Percentiles rank a stretch among this genome's conserved stretches.
These are phyloP conservation scores for Zaprionus africanus DNA, from an alignment of 1,140 invertebrate species.

Conservation along the genomic window DNA sequence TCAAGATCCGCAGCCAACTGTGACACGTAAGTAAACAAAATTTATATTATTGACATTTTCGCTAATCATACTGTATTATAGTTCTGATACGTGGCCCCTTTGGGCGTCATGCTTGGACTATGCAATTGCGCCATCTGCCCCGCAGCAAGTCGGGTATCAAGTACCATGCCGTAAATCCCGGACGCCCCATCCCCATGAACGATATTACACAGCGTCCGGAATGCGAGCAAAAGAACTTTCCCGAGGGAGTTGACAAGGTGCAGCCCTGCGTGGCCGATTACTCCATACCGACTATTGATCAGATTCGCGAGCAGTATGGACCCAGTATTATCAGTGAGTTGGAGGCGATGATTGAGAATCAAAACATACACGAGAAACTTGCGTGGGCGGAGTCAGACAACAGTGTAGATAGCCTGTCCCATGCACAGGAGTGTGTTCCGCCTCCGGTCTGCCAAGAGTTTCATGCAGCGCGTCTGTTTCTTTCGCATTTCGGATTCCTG, in stretches of 20 bases:
- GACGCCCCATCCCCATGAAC: conserved; percentile 91
- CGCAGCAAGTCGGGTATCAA: conserved; percentile 91
- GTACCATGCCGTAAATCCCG: conserved; percentile 89
- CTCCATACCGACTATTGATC: conserved; percentile 89
- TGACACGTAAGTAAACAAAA: conserved; percentile 85
- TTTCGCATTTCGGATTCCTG: conserved; percentile 97
- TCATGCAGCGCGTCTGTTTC: conserved; percentile 96
- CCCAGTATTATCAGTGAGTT: conserved; percentile 86
- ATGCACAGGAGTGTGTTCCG: conserved; percentile 90
- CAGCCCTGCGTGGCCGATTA: conserved; percentile 90
- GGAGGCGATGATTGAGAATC: conserved; percentile 85
- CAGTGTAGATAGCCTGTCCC: conserved; percentile 75
- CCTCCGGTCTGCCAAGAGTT: conserved; percentile 95
- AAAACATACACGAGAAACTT: conserved; percentile 84
- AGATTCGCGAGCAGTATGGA: conserved; percentile 86
- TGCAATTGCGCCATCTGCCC: conserved; percentile 93
- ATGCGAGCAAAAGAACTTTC: conserved; percentile 91
- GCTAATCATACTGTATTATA: neutral
- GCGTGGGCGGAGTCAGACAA: conserved; percentile 83
- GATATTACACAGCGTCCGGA: conserved; percentile 87
- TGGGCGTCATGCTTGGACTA: conserved; percentile 96
- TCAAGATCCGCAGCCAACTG: conserved; percentile 90
- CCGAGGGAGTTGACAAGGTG: conserved; percentile 92
- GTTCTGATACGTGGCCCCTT: conserved; percentile 95
- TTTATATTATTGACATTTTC: neutral